Evolutionary conservation across 2,113 vertebrate genomes (phyloP).

Genomic region (Pedionomus torquatus): DNA sequence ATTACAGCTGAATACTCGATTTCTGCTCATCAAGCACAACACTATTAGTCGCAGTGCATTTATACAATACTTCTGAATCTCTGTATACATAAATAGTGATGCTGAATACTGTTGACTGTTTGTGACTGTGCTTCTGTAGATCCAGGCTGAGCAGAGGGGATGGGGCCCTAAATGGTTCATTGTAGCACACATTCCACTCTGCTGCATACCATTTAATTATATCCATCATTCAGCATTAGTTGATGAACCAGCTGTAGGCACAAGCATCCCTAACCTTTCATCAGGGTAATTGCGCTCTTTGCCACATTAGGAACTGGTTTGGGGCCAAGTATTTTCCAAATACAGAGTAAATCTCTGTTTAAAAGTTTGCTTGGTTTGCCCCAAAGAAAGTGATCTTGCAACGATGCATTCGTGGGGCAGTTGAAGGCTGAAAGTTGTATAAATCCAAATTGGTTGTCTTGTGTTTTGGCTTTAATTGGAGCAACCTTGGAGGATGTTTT

Average conservation of each 20-base stretch:
- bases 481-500: neutral
- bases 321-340: slow-evolving; percentile 58
- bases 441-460: neutral
- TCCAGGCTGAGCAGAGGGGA: neutral
- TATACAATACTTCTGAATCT: neutral
- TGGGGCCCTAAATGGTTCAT: neutral
- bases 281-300: slow-evolving; percentile 30
- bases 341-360: slow-evolving; percentile 44
- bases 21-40: neutral
- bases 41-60: neutral
- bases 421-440: neutral
- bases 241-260: slow-evolving; percentile 57
- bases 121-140: neutral
- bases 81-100: fast-evolving
- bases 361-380: slow-evolving; percentile 33
- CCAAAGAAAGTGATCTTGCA: neutral
- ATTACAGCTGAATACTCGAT: neutral
- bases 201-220: neutral
- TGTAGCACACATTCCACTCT: neutral
- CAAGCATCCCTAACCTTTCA: slow-evolving; percentile 40
- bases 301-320: slow-evolving; percentile 33
- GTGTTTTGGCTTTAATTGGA: neutral
- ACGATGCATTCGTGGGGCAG: slow-evolving; percentile 23
- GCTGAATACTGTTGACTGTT: neutral
- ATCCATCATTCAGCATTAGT: slow-evolving; percentile 50